Evolutionary conservation across 2,113 vertebrate species (phyloP).

Genomic region (Tetraodon nigroviridis): DNA sequence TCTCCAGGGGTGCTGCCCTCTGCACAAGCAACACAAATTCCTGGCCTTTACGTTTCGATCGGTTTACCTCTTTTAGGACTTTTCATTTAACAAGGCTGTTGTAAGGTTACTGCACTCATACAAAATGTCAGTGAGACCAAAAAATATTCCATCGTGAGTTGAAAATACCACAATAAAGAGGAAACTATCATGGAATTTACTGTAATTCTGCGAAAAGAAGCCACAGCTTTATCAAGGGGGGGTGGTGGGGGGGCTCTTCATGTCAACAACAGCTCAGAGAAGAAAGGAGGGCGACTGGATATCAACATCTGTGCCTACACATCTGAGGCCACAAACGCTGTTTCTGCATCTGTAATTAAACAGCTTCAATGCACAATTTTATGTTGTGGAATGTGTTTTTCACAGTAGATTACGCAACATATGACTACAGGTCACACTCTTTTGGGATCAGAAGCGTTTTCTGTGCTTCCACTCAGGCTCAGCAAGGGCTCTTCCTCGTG

Average conservation of each 20-base stretch:
- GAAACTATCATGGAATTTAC: constrained; percentile 1
- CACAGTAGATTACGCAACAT: constrained; percentile 18
- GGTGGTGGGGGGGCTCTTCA: not conserved
- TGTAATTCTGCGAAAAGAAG: constrained; percentile 4
- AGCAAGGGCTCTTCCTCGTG: constrained; percentile 12
- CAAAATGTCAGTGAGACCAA: constrained; percentile 9
- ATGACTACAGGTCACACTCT: constrained; percentile 34
- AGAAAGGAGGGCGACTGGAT: constrained; percentile 26
- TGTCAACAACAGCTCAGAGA: not conserved
- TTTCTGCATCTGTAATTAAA: constrained; percentile 45
- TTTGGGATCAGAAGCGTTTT: not conserved
- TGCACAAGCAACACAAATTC: constrained; percentile 10
- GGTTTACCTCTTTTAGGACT: constrained; percentile 2
- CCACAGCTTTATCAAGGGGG: constrained; percentile 3
- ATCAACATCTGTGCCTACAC: constrained; percentile 38
- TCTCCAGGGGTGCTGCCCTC: constrained; percentile 3
- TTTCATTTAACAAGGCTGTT: constrained; percentile 12
- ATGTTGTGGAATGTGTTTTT: constrained; percentile 28
- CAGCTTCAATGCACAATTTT: constrained; percentile 34
- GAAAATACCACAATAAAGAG: constrained; percentile 9
- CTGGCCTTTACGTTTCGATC: constrained; percentile 19
- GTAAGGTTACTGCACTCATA: not conserved
- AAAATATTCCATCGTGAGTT: not conserved
- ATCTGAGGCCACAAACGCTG: constrained; percentile 25
- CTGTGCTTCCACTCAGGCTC: constrained; percentile 14